Base-by-base conservation (phyloP, 2,888 invertebrate species). In the Ectemnius cavifrons region DNA sequence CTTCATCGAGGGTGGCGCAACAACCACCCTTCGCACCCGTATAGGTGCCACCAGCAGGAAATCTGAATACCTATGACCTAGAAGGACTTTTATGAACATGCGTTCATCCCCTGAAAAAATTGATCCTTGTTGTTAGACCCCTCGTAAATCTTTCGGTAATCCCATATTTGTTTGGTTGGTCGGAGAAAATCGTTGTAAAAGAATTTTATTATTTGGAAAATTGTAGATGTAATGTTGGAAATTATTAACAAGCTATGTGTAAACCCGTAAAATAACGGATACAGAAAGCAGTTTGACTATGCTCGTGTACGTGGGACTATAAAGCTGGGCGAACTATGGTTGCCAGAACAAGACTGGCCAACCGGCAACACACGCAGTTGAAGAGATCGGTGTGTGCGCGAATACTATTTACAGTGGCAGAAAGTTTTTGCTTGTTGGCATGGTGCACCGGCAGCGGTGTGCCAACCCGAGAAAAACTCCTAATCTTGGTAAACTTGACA, bases 31-130 rank as follows among this genome's bases (percentile, higher is more conserved):
- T 37, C 37, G 37, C 37, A 37, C 37, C 37, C 37, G 11, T 37
- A 37, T 67, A 73, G 78, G 69, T 77, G 75, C 68, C 78, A 67
- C 67, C 59, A 62, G 78, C 74, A 59, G 77, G 73, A 78, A 84
- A 83, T 85, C 83, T 83, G 85, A 85, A 85, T 85, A 84, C 76
- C 81, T 85, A 79, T 83, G 79, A 83, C 80, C 80, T 76, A 81
- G 79, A 82, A 85, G 80, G 73, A 83, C 80, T 75, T 85, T 85
- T 81, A 79, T 75, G 80, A 37, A 11, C 37, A 37, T 11, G 8
- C 5, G 1, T 11, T 37, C 37, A 4, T 37, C 11, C 11, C 8
- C 37, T 11, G 37, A 37, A 37, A 23, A 37, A 52, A 52, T 52
- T 52, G 52, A 4, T 52, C 52, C 52, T 52, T 52, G 16, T 23